These are phyloP conservation scores for Saccopteryx leptura DNA, from an alignment of 2,113 vertebrate species.

Conservation along the genomic window DNA sequence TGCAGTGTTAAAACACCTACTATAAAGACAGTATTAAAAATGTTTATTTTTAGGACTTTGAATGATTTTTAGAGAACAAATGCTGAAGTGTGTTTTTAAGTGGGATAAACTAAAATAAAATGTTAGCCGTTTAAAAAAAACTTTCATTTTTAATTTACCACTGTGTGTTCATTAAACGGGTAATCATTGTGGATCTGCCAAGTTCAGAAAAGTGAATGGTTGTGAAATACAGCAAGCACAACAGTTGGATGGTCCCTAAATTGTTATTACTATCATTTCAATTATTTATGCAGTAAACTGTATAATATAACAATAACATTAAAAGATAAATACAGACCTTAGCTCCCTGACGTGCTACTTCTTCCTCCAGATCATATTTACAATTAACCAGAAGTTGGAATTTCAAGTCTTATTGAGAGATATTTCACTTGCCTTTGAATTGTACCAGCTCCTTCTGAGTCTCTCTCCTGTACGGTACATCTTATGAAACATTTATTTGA, in stretches of 20 bases:
- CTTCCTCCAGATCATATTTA: slow-evolving; percentile 67
- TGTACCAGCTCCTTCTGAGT: slow-evolving; percentile 27
- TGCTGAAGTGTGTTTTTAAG: slow-evolving; percentile 57
- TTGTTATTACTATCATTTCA: slow-evolving; percentile 79
- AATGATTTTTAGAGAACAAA: slow-evolving; percentile 47
- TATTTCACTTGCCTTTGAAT: slow-evolving; percentile 74
- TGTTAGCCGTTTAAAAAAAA: slow-evolving; percentile 54
- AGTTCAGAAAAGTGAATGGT: slow-evolving; percentile 67
- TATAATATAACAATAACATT: slow-evolving; percentile 76
- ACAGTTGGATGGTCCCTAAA: slow-evolving; percentile 75
- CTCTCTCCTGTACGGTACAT: slow-evolving; percentile 62
- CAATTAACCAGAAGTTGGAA: slow-evolving; percentile 74
- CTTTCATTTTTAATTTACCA: slow-evolving; percentile 71
- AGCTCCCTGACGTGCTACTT: slow-evolving; percentile 68
- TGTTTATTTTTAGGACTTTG: slow-evolving; percentile 7
- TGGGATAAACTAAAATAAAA: slow-evolving; percentile 56
- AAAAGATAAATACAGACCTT: slow-evolving; percentile 73
- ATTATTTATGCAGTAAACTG: slow-evolving; percentile 82
- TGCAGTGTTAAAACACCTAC: slow-evolving; percentile 61
- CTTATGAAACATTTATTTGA: slow-evolving; percentile 83
- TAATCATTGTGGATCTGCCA: slow-evolving; percentile 16
- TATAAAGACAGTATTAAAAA: slow-evolving; percentile 27
- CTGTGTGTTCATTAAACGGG: slow-evolving; percentile 62
- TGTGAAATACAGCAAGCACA: slow-evolving; percentile 66
- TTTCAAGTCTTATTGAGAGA: slow-evolving; percentile 62